These are phyloP conservation scores for Gallinago paraguaiae DNA, from an alignment of 2,113 vertebrate species.

Conservation along the genomic window DNA sequence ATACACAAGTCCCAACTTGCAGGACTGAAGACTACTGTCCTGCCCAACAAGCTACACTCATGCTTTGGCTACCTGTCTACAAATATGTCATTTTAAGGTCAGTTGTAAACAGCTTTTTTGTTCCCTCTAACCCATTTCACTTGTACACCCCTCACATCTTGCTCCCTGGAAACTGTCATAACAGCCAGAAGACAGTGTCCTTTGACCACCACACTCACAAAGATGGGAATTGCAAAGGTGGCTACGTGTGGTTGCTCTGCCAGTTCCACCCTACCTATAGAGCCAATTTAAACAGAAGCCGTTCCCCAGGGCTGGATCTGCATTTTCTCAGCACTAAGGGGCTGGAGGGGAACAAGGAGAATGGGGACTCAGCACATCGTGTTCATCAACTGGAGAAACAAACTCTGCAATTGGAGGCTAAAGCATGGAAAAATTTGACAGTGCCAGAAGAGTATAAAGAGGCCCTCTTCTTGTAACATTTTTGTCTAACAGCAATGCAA, in stretches of 20 bases:
- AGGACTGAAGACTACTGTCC: background rate
- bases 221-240: background rate
- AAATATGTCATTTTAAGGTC: background rate
- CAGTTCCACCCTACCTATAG: background rate
- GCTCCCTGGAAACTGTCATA: background rate
- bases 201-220: background rate
- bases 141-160: background rate
- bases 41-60: background rate
- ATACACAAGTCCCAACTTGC: constrained; percentile 1
- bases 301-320: background rate
- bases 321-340: background rate
- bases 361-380: fast-evolving
- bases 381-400: background rate
- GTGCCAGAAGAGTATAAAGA: fast-evolving
- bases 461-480: fast-evolving
- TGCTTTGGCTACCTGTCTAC: background rate
- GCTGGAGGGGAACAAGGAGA: background rate
- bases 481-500: background rate
- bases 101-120: background rate
- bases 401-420: background rate
- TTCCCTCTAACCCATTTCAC: background rate
- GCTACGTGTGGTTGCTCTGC: background rate
- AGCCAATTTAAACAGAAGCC: background rate
- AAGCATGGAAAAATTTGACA: background rate
- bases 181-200: background rate